These are phyloP conservation scores for Poeciliopsis retropinna DNA, from an alignment of 2,113 vertebrate species.

Conservation along the genomic window DNA sequence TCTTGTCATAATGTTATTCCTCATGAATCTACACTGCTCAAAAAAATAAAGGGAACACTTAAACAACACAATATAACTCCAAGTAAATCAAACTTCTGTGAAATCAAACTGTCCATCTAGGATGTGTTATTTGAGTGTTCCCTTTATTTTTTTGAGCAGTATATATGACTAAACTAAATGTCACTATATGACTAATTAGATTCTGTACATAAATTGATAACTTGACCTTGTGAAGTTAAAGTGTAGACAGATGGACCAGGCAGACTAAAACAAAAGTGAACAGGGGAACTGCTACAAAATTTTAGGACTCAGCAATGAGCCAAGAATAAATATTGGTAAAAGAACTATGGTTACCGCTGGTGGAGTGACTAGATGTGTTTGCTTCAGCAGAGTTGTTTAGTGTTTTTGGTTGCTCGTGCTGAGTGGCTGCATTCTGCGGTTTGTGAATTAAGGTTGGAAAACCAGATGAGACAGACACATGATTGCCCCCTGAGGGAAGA, in stretches of 20 bases:
- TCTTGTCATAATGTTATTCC: no score
- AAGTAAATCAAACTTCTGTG: no score
- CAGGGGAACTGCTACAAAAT: neutral
- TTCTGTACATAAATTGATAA: neutral
- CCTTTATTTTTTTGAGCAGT: no score
- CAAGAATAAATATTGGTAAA: conserved; percentile 3
- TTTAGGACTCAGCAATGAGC: neutral
- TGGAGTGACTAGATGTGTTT: neutral
- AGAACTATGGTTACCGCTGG: neutral
- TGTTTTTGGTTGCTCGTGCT: conserved; percentile 15
- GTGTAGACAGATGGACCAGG: no score
- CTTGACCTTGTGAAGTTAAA: neutral
- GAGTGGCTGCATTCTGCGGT: conserved; percentile 7
- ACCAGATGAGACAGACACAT: conserved; percentile 36
- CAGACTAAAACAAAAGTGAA: no score
- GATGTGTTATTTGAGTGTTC: no score
- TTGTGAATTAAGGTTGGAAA: conserved; percentile 42
- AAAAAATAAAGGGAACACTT: no score
- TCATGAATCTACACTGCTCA: no score
- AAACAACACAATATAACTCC: no score
- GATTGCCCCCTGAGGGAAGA: conserved; percentile 52
- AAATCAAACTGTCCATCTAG: no score
- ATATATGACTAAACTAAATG: neutral
- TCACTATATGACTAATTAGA: no score
- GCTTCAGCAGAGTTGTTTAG: conserved; percentile 8